phyloP scores from a whole-genome alignment of 2,797 vertebrate genomes.

The Molothrus aeneus region DNA sequence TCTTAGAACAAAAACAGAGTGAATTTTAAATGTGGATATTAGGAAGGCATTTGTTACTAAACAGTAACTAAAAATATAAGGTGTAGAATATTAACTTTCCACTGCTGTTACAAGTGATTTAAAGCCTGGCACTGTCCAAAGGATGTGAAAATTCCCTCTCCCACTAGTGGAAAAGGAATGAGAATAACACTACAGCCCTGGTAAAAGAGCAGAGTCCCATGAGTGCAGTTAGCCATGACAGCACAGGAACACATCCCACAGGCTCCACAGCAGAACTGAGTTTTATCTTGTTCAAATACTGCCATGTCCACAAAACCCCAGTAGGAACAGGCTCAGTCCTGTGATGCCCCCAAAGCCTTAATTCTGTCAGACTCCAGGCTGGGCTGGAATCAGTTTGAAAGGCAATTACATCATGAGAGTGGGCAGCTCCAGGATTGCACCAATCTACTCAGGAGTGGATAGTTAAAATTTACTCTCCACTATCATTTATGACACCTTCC shows the following conservation, averaged over 20 bases:
- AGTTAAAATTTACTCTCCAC: neutral
- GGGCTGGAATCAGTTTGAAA: rapidly evolving
- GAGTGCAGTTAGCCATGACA: neutral
- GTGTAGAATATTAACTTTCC: neutral
- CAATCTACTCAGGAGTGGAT: neutral
- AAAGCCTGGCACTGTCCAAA: neutral
- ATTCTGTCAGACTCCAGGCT: neutral
- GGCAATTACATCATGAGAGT: neutral
- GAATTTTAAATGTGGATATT: neutral
- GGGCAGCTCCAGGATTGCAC: neutral
- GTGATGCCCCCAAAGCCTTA: neutral
- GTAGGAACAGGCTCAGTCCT: neutral
- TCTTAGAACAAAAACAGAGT: neutral
- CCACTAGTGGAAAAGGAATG: neutral
- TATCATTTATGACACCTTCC: neutral
- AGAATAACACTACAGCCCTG: neutral
- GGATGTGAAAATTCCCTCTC: neutral
- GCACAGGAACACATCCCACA: rapidly evolving
- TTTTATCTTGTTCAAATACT: neutral
- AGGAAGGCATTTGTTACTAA: neutral
- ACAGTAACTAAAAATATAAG: neutral
- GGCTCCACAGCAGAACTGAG: neutral
- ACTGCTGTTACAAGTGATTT: neutral
- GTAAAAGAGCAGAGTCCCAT: neutral
- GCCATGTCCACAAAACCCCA: neutral